Evolutionary conservation across 1,140 invertebrate genomes (phyloP).

Genomic region (Drosophila parabipectinata): DNA sequence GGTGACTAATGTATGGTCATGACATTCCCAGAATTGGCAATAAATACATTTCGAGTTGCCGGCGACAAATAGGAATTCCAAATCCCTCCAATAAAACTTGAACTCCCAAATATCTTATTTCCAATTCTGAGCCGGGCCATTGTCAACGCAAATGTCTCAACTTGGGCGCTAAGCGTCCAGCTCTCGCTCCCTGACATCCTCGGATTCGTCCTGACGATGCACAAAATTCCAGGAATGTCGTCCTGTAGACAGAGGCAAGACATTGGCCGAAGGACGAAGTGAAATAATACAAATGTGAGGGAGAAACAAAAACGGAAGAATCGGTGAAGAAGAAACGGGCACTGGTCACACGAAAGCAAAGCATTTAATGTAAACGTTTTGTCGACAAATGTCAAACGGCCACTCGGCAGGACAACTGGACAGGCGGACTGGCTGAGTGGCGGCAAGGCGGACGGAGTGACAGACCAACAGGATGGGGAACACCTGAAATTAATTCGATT

Average conservation of each 20-base stretch:
- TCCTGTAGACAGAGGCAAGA: constrained; percentile 55
- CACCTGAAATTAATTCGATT: constrained; percentile 78
- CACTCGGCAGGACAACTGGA: constrained; percentile 41
- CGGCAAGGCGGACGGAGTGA: neutral
- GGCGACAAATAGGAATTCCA: constrained; percentile 2
- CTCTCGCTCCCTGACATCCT: constrained; percentile 9
- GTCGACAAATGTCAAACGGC: constrained; percentile 81
- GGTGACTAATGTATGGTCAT: constrained; percentile 44
- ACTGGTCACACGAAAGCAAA: constrained; percentile 70
- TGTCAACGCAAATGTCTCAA: constrained; percentile 80
- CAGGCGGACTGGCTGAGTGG: neutral
- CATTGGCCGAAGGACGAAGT: constrained; percentile 19
- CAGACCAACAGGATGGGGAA: constrained; percentile 8
- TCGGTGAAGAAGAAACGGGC: constrained; percentile 42
- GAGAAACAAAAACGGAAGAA: constrained; percentile 21
- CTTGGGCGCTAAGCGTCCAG: constrained; percentile 43
- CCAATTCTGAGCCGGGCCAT: constrained; percentile 56
- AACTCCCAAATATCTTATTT: constrained; percentile 53
- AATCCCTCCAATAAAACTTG: constrained; percentile 11
- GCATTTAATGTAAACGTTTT: constrained; percentile 83
- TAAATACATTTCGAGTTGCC: constrained; percentile 28
- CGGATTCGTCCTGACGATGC: constrained; percentile 56
- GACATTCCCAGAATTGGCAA: constrained; percentile 40
- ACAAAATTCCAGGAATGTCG: constrained; percentile 73
- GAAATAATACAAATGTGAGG: constrained; percentile 27